Evolutionary conservation across 2,888 invertebrate species (phyloP).

Genomic region (Pollenia griseotomentosa): DNA sequence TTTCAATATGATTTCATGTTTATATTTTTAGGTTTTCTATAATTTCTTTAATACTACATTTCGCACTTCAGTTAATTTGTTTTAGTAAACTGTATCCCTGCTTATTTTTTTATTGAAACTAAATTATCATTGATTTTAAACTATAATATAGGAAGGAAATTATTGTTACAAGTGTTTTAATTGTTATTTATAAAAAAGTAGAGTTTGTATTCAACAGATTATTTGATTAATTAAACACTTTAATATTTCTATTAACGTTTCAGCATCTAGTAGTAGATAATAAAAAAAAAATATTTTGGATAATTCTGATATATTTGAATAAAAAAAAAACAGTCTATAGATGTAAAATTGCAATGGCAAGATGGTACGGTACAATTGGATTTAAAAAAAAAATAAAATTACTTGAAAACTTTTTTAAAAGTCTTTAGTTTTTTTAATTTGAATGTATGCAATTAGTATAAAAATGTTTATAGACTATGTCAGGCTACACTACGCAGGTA

Average conservation of each 20-base stretch:
- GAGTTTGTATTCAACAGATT: not conserved
- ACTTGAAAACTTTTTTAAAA: not conserved
- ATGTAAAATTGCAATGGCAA: not conserved
- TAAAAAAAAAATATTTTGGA: no score
- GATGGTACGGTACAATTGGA: no score
- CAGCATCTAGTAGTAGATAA: no score
- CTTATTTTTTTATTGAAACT: conserved; percentile 49
- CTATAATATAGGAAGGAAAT: conserved; percentile 11
- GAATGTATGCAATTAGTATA: no score
- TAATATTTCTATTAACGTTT: no score
- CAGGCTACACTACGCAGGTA: no score
- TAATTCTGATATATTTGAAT: not conserved
- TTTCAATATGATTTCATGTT: conserved; percentile 68
- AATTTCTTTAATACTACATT: conserved; percentile 45
- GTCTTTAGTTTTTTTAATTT: no score
- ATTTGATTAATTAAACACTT: not conserved
- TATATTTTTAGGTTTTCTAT: conserved; percentile 37
- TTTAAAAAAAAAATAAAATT: not conserved
- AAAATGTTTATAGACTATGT: no score
- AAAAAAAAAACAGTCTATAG: not conserved
- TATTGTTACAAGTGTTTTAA: conserved; percentile 25
- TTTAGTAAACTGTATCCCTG: conserved; percentile 68
- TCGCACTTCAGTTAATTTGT: conserved; percentile 56
- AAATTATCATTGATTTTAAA: not conserved
- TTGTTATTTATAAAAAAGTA: conserved; percentile 6